Evolutionary conservation across 1,140 invertebrate genomes (phyloP).

Genomic region (Drosophila seguyi): DNA sequence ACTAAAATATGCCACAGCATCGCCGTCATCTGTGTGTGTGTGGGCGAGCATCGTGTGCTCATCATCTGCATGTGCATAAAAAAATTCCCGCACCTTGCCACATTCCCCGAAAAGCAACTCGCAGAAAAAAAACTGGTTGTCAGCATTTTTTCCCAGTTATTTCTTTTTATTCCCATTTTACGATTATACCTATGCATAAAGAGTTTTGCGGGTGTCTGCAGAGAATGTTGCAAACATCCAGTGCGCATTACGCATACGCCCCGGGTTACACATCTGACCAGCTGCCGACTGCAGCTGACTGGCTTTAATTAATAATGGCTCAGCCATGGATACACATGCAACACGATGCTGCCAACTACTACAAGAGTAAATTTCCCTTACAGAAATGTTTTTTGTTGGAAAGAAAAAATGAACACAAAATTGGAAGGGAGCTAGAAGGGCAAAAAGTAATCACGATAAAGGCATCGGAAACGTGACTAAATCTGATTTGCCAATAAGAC

Average conservation of each 20-base stretch:
- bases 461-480: conserved; percentile 78
- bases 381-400: conserved; percentile 3
- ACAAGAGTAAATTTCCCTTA: conserved; percentile 31
- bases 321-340: conserved; percentile 1
- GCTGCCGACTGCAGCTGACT: conserved; percentile 39
- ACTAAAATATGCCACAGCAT: conserved; percentile 65
- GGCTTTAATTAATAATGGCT: conserved; percentile 63
- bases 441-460: conserved; percentile 60
- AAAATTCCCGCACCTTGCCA: conserved; percentile 31
- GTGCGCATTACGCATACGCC: conserved; percentile 56
- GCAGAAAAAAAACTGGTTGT: conserved; percentile 14
- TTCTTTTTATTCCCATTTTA: conserved; percentile 38
- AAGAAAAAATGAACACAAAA: neutral
- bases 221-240: conserved; percentile 31
- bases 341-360: conserved; percentile 20
- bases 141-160: conserved; percentile 22
- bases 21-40: conserved; percentile 41
- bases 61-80: conserved; percentile 53
- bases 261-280: conserved; percentile 23
- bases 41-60: conserved; percentile 45
- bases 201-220: conserved; percentile 39
- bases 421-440: neutral
- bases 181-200: conserved; percentile 63
- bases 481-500: conserved; percentile 81
- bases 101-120: conserved; percentile 17